Conservation (phyloP, 2,888 invertebrate species). For the Ctenicera cuprea region DNA sequence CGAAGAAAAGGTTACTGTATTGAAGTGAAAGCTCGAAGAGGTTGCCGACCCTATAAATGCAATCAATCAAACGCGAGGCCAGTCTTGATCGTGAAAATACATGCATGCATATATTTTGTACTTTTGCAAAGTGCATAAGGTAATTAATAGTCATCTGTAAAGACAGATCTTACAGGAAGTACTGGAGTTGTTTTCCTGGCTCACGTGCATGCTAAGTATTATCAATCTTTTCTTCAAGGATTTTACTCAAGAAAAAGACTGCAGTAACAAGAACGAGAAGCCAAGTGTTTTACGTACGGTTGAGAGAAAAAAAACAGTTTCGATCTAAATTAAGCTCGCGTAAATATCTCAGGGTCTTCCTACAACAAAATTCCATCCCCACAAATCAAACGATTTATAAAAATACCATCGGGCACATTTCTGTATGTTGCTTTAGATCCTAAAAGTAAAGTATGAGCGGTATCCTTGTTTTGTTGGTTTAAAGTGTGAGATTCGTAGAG, state of each 20-base stretch:
- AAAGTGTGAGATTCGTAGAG: conserved; percentile 15
- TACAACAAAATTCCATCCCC: background rate
- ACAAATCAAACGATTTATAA: conserved; percentile 6
- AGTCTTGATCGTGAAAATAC: conserved; percentile 22
- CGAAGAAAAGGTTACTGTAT: conserved; percentile 32
- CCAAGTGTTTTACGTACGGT: no score
- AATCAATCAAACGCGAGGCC: conserved; percentile 34
- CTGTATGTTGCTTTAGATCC: conserved; percentile 1
- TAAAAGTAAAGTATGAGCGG: conserved; percentile 17
- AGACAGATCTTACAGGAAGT: no score
- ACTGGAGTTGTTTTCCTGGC: no score
- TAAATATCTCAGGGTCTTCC: conserved; percentile 6
- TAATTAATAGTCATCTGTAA: no score
- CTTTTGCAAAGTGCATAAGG: background rate
- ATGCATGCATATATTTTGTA: conserved; percentile 7
- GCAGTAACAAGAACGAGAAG: no score
- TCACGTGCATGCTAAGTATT: no score
- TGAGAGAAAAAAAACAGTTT: no score
- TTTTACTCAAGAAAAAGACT: no score
- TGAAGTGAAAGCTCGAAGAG: conserved; percentile 34
- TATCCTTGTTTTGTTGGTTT: conserved; percentile 18
- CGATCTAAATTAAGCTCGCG: background rate
- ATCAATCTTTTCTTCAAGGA: no score
- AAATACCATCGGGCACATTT: conserved; percentile 14
- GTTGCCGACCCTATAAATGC: conserved; percentile 33